Base-by-base conservation (phyloP, 1,140 invertebrate genomes). In the Panulirus ornatus region DNA sequence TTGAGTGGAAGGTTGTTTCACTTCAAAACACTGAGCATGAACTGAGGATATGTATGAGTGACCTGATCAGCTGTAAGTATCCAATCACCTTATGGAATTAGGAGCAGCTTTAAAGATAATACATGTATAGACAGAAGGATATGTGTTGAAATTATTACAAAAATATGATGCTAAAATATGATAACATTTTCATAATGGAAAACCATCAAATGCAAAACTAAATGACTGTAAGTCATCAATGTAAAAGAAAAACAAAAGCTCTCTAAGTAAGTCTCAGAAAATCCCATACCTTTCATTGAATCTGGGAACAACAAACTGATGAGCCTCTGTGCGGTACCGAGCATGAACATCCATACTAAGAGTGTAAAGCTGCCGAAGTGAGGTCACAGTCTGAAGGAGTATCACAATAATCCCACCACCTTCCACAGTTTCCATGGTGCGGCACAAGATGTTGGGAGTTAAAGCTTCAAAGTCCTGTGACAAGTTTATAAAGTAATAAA, bases 281-380 rank as follows among this genome's bases (percentile, higher is more conserved):
- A 36, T 1, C 5, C 73, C 71, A 79, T 92, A 95, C 95, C 96
- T 96, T 94, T 99, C 98, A 95, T 99, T 99, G 93, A 99, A 99
- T 92, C 99, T 95, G 84, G 97, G 97, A 9, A 98, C 96, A 75
- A 99, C 95, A 94, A 98, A 96, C 92, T 97, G 96, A 94, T 99
- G 97, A 14, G 98, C 96, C 95, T 99, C 98, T 19, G 99, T 99
- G 91, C 99, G 95, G 93, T 96, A 98, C 92, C 99, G 95, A 92
- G 97, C 96, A 95, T 99, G 99, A 16, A 99, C 98, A 96, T 99
- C 99, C 99, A 99, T 99, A 90, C 96, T 96, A 95, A 99, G 97
- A 2, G 98, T 98, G 93, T 98, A 99, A 0, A 99, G 95, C 93
- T 99, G 98, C 93, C 98, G 97, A 8, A 99, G 94, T 0, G 98